These are phyloP conservation scores for Eristalis tenax DNA, from an alignment of 2,888 invertebrate genomes.

Conservation along the genomic window DNA sequence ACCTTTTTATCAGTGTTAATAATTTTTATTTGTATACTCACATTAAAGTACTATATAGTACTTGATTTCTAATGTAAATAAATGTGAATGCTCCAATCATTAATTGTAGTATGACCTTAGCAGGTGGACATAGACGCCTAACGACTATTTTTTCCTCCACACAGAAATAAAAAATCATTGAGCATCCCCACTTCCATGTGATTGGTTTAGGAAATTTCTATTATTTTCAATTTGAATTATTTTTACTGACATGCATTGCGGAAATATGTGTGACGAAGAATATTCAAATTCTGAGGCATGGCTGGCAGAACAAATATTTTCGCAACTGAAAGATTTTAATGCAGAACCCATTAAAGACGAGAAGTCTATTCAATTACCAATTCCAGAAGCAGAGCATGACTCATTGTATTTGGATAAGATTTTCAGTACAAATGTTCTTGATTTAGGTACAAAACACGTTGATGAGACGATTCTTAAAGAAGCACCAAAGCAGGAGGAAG, in stretches of 20 bases:
- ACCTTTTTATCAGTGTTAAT: no score
- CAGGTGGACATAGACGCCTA: not conserved
- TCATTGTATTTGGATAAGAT: slow-evolving; percentile 34
- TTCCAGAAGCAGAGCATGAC: slow-evolving; percentile 55
- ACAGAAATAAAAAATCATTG: slow-evolving; percentile 31
- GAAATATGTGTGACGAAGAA: slow-evolving; percentile 77
- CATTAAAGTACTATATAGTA: not conserved
- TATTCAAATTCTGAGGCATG: slow-evolving; percentile 74
- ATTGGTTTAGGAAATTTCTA: not conserved
- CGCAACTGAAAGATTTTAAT: slow-evolving; percentile 75
- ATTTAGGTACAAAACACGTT: slow-evolving; percentile 60
- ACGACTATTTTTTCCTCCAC: slow-evolving; percentile 9
- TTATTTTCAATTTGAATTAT: slow-evolving; percentile 6
- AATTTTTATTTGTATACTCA: no score
- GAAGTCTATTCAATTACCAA: not conserved
- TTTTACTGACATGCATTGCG: slow-evolving; percentile 71
- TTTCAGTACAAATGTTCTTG: slow-evolving; percentile 70
- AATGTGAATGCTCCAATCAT: not conserved
- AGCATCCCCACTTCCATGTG: slow-evolving; percentile 3
- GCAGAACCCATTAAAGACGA: slow-evolving; percentile 49
- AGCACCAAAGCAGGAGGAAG: not conserved
- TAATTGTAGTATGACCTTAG: slow-evolving; percentile 5
- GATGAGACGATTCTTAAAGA: not conserved
- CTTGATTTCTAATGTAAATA: not conserved
- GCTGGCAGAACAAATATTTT: slow-evolving; percentile 75